Evolutionary conservation across 2,113 vertebrate genomes (phyloP).

Genomic region (Channa argus): DNA sequence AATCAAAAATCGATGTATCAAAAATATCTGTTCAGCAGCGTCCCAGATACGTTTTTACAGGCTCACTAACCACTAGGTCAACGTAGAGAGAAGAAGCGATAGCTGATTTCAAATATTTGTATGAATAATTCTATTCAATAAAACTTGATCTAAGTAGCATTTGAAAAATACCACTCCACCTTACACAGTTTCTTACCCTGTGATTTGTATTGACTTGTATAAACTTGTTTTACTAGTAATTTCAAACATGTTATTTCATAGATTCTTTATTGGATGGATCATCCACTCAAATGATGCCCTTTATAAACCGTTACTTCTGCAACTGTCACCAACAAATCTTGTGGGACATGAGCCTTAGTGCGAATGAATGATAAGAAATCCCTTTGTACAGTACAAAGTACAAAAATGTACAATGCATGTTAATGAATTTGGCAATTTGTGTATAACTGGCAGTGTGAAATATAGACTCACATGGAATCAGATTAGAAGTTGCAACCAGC

Average conservation of each 20-base stretch:
- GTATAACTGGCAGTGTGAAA: not conserved
- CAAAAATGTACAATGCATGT: too few species aligned
- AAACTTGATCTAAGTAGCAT: not conserved
- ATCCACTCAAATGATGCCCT: not conserved
- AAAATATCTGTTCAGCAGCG: not conserved
- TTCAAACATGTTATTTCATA: not conserved
- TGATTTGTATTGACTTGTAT: not conserved
- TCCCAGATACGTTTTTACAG: conserved; percentile 23
- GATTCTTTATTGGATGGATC: too few species aligned
- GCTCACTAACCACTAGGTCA: conserved; percentile 6
- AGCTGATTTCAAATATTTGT: not conserved
- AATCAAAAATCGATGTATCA: not conserved
- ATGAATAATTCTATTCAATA: too few species aligned
- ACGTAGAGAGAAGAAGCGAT: not conserved
- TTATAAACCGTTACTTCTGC: not conserved
- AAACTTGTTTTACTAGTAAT: not conserved
- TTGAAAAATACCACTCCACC: not conserved
- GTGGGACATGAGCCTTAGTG: not conserved
- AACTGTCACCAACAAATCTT: not conserved
- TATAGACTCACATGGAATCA: not conserved
- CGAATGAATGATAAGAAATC: conserved; percentile 16
- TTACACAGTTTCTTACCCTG: not conserved
- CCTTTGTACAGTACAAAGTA: not conserved
- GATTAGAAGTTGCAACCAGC: too few species aligned
- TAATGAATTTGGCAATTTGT: too few species aligned